Conservation (phyloP, 2,888 invertebrate genomes). For the Hirtodrosophila trivittata region DNA sequence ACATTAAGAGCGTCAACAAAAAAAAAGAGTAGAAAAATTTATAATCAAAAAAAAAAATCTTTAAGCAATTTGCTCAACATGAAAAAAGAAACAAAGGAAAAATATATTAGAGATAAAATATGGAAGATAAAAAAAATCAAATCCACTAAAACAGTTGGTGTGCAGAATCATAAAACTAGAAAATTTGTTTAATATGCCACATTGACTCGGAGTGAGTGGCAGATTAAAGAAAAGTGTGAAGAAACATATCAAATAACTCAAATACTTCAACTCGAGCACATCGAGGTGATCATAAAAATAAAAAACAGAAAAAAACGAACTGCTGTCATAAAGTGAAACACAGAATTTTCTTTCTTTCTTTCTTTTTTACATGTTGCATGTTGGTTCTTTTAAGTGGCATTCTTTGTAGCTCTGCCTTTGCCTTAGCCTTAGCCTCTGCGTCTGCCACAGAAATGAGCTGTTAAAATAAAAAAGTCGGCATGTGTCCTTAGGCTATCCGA, state of each 20-base stretch:
- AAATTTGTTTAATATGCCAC: constrained; percentile 46
- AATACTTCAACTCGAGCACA: constrained; percentile 30
- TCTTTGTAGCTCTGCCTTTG: constrained; percentile 51
- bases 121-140: background rate
- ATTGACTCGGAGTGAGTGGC: constrained; percentile 7
- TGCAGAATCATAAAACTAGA: constrained; percentile 51
- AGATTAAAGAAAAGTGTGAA: constrained; percentile 67
- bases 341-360: constrained; percentile 23
- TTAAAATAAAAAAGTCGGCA: constrained; percentile 74
- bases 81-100: background rate
- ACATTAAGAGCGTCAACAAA: constrained; percentile 56
- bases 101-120: constrained; percentile 10
- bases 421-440: too few species aligned
- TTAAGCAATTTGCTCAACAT: constrained; percentile 36
- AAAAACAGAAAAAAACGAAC: background rate
- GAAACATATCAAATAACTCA: constrained; percentile 74
- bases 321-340: constrained; percentile 44
- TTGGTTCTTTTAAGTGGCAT: constrained; percentile 46
- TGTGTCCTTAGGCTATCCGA: constrained; percentile 58
- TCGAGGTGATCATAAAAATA: constrained; percentile 17
- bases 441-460: constrained; percentile 62
- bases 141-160: constrained; percentile 60
- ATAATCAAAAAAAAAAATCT: constrained; percentile 41
- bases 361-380: constrained; percentile 7
- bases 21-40: constrained; percentile 11